These are phyloP conservation scores for Drosophila meridionalis DNA, from an alignment of 2,888 invertebrate species.

Conservation along the genomic window DNA sequence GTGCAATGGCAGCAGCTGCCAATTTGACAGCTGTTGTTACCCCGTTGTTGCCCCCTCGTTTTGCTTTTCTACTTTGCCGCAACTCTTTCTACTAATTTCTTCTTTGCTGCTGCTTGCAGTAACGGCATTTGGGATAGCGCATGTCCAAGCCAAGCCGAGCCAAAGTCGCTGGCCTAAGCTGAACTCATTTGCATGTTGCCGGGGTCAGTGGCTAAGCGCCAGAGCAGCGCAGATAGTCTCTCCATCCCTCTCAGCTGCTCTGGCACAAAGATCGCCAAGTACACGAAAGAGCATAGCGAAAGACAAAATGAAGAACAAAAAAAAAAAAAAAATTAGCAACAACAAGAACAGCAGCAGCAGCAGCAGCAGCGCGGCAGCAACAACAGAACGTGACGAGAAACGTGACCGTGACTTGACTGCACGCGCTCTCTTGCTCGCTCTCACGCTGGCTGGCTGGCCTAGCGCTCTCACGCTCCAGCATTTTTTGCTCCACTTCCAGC, in stretches of 20 bases:
- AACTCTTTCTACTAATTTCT: slow-evolving; percentile 17
- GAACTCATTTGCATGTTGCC: slow-evolving; percentile 71
- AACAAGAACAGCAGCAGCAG: slow-evolving; percentile 23
- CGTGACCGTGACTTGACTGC: slow-evolving; percentile 74
- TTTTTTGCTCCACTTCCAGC: slow-evolving; percentile 61
- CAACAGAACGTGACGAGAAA: slow-evolving; percentile 73
- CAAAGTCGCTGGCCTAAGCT: slow-evolving; percentile 54
- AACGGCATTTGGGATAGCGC: slow-evolving; percentile 50
- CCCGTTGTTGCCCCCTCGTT: slow-evolving; percentile 19
- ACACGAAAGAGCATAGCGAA: slow-evolving; percentile 39
- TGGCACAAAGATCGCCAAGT: slow-evolving; percentile 37
- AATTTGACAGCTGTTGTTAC: slow-evolving; percentile 51
- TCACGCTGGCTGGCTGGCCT: slow-evolving; percentile 28
- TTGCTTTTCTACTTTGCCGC: slow-evolving; percentile 42
- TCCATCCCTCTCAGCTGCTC: slow-evolving; percentile 6
- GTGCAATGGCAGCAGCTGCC: slow-evolving; percentile 64
- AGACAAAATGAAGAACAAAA: slow-evolving; percentile 34
- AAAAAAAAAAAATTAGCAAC: slow-evolving; percentile 15
- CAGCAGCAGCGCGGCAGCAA: slow-evolving; percentile 9
- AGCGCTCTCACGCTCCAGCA: slow-evolving; percentile 35
- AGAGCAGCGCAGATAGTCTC: slow-evolving; percentile 4
- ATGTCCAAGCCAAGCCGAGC: slow-evolving; percentile 34
- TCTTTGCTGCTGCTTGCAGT: slow-evolving; percentile 24
- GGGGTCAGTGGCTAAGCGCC: slow-evolving; percentile 62
- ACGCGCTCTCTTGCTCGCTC: slow-evolving; percentile 28